Conservation (phyloP, 2,888 invertebrate genomes). For the Elegia similella region DNA sequence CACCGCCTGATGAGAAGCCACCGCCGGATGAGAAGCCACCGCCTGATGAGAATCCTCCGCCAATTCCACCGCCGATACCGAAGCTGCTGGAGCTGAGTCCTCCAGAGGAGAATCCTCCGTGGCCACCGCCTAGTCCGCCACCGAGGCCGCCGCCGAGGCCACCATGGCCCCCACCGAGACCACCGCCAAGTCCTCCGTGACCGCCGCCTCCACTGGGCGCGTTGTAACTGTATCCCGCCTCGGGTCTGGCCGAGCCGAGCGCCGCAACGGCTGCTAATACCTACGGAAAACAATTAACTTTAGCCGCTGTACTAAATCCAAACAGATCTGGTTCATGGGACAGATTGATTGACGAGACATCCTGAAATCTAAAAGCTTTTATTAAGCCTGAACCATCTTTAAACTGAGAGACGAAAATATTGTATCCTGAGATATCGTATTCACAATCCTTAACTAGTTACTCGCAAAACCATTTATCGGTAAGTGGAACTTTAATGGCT, state of each 20-base stretch:
- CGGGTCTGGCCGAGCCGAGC: constrained; percentile 81
- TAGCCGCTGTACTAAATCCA: constrained; percentile 14
- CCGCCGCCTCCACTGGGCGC: constrained; percentile 70
- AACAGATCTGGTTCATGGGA: background rate
- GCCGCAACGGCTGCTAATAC: constrained; percentile 80
- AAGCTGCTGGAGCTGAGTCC: constrained; percentile 62
- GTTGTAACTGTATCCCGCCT: constrained; percentile 83
- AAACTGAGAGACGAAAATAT: background rate
- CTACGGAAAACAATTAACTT: constrained; percentile 49
- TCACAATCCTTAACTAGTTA: background rate
- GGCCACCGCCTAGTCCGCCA: constrained; percentile 40
- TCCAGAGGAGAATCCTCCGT: constrained; percentile 56
- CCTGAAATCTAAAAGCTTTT: background rate
- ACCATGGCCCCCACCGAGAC: constrained; percentile 39
- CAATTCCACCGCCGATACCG: constrained; percentile 52
- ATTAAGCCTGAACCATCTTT: background rate
- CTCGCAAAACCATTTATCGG: background rate
- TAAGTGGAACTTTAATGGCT: background rate
- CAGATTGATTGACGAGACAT: background rate
- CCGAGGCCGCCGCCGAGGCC: constrained; percentile 42
- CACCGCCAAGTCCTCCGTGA: constrained; percentile 49
- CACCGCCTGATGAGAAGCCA: constrained; percentile 35
- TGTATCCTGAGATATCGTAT: background rate
- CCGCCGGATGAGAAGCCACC: constrained; percentile 54
- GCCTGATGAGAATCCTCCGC: constrained; percentile 41